A percentile compares a stretch with the other conserved stretches of the same genome.
Evolutionary conservation across 2,113 vertebrate species (phyloP).

Genomic region (Puffinus mauretanicus): DNA sequence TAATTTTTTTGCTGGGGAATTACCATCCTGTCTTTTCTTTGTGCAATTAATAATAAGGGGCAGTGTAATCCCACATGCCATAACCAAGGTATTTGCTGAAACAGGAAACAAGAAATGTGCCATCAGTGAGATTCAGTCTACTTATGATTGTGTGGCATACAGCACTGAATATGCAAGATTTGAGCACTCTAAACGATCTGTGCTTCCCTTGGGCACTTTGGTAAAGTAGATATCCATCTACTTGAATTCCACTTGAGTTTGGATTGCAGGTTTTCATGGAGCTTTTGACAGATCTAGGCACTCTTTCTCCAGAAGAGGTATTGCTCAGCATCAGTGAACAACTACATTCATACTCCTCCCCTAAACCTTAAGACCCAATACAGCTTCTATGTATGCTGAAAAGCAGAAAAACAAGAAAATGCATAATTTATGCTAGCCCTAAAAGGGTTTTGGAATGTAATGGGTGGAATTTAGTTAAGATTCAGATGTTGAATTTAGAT

Average conservation of each 20-base stretch:
- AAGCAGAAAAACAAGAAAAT: not conserved
- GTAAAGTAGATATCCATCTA: not conserved
- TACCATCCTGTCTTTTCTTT: not conserved
- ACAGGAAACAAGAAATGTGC: not conserved
- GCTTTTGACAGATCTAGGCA: not conserved
- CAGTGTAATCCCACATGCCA: not conserved
- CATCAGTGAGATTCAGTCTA: not conserved
- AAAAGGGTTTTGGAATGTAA: not conserved
- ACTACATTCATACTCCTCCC: not conserved
- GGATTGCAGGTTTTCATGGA: not conserved
- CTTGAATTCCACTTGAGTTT: not conserved
- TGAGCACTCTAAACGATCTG: not conserved
- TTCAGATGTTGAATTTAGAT: not conserved
- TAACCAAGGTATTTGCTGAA: not conserved
- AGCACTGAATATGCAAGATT: not conserved
- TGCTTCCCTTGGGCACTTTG: not conserved
- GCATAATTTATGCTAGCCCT: not conserved
- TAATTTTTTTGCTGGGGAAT: not conserved
- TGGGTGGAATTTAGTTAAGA: not conserved
- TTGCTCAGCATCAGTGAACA: not conserved
- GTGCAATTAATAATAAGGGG: not conserved
- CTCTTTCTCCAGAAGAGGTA: not conserved
- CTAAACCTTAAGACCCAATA: not conserved
- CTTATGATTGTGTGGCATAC: not conserved
- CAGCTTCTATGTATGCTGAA: not conserved